phyloP scores from a whole-genome alignment of 2,888 invertebrate genomes.

The Germaria angustata region DNA sequence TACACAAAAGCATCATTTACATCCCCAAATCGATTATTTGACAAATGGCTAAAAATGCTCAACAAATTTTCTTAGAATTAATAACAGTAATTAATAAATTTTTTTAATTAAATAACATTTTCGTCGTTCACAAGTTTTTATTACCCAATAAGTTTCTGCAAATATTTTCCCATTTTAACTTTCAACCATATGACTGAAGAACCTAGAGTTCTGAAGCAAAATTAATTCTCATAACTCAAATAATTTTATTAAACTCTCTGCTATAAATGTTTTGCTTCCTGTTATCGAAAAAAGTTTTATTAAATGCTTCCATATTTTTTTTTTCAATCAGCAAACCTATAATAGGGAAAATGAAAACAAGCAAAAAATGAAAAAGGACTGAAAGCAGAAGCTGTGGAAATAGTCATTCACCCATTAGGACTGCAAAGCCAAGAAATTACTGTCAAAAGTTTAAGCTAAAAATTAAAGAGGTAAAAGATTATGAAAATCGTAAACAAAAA shows the following conservation, averaged over 20 bases:
- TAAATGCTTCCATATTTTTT: background rate
- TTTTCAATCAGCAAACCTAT: background rate
- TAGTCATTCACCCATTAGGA: background rate
- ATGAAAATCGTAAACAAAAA: background rate
- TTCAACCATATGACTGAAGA: background rate
- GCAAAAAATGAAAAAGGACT: background rate
- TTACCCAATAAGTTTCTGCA: background rate
- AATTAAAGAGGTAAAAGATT: background rate
- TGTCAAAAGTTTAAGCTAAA: slow-evolving; percentile 29
- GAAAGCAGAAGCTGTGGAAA: background rate
- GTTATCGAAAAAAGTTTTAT: background rate
- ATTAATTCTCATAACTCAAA: background rate
- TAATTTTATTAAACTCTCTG: background rate
- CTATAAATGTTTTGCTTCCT: slow-evolving; percentile 22
- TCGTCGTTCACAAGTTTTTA: background rate
- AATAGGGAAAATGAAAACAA: background rate
- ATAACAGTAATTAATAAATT: too few species aligned
- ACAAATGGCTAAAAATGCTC: too few species aligned
- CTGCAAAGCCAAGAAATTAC: slow-evolving; percentile 37
- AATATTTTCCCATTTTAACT: background rate
- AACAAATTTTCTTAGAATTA: too few species aligned
- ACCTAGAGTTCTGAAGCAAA: background rate
- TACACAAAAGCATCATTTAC: too few species aligned
- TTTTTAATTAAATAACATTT: background rate
- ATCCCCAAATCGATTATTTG: too few species aligned